Base-by-base conservation (phyloP, 2,113 vertebrate species). In the Lasiurus cinereus region DNA sequence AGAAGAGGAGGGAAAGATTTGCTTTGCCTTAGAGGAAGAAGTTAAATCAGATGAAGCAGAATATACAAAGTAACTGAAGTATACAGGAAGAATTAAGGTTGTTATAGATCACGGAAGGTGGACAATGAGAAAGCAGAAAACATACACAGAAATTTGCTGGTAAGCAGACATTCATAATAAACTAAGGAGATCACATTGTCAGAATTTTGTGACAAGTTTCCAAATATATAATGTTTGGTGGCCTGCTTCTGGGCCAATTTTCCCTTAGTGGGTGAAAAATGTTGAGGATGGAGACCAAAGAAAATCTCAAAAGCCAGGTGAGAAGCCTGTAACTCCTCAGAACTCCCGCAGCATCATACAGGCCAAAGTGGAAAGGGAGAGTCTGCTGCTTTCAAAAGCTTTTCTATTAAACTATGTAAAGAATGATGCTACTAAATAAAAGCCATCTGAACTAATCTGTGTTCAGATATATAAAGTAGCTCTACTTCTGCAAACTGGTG, bases 401-500 rank as follows among this genome's bases (percentile, higher is more conserved):
- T 33, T 12, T 66, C 31, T 16, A 64, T 16, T 67, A 59, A 62
- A 39, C 72, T 22, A 64, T 2, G 21, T 69, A 52, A 95, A 94
- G 46, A 64, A 62, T 18, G 64, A 70, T 7, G 24, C n/a, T 74
- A 83, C 11, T 72, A 48, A 70, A n/a, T 36, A 66, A 94, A 73
- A 83, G 56, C 5, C 36, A 24, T 50, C 59, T 50, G 52, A 93
- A 94, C 43, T 74, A 46, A 52, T 67, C 27, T 84, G 19, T 5
- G 31, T 16, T 92, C 77, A 80, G 52, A 95, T 94, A 74, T 6
- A 74, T 5, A 67, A 77, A 86, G 83, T 21, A 74, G 54, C 79
- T 48, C 50, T 64, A 36, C 52, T 31, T 80, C 87, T 52, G 64
- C 77, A 72, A 79, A 83, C n/a, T 8, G 27, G 0, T 46, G 54